Evolutionary conservation across 2,888 invertebrate species (phyloP).

Genomic region (Onthophagus sagittarius): DNA sequence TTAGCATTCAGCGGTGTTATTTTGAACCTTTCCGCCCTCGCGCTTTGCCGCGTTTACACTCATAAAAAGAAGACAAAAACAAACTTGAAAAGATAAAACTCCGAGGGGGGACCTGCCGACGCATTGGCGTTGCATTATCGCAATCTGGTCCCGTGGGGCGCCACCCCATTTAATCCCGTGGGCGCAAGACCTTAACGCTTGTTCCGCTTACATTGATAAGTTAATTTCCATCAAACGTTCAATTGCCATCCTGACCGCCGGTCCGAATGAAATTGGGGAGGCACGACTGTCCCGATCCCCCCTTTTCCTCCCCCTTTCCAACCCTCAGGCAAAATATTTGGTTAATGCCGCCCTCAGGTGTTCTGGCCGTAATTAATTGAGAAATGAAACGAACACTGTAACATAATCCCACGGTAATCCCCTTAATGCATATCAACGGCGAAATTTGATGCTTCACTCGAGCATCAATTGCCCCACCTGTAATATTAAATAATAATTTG

Average conservation of each 20-base stretch:
- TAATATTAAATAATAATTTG: neutral
- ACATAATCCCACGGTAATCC: neutral
- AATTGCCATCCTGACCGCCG: neutral
- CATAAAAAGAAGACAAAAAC: neutral
- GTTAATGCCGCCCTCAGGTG: slow-evolving; percentile 2
- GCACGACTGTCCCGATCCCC: neutral
- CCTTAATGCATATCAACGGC: neutral
- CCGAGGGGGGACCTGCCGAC: neutral
- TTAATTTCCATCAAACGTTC: slow-evolving; percentile 11
- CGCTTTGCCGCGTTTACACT: neutral
- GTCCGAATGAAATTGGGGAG: neutral
- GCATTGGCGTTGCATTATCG: neutral
- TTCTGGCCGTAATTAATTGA: slow-evolving; percentile 1
- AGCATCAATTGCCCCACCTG: neutral
- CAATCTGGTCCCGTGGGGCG: neutral
- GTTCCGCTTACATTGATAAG: slow-evolving; percentile 11
- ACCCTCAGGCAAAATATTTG: neutral
- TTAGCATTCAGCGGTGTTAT: neutral
- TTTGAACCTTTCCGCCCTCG: neutral
- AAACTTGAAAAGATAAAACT: neutral
- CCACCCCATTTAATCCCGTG: slow-evolving; percentile 7
- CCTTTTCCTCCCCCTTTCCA: neutral
- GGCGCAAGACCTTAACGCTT: neutral
- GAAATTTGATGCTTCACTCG: slow-evolving; percentile 3
- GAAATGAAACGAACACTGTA: slow-evolving; percentile 2